Percentiles rank a stretch among this genome's conserved stretches.
These are phyloP conservation scores for Podotricha telesiphe DNA, from an alignment of 2,888 invertebrate genomes.

Conservation along the genomic window DNA sequence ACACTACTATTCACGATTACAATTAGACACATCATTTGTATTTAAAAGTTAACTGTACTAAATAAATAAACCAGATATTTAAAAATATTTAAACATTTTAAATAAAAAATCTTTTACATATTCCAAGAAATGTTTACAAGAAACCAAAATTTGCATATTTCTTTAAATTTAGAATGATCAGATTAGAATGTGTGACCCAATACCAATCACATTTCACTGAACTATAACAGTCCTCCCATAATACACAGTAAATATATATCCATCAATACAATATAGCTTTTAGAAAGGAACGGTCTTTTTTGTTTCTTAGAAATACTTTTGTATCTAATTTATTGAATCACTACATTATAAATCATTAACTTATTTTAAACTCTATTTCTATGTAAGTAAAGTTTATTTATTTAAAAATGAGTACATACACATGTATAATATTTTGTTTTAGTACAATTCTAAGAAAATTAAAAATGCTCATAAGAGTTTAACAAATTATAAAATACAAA, in stretches of 20 bases:
- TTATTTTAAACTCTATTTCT: neutral
- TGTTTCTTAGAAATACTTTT: constrained; percentile 23
- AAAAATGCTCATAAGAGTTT: constrained; percentile 8
- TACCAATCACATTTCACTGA: neutral
- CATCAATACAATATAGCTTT: constrained; percentile 1
- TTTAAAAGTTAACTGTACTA: too few species aligned
- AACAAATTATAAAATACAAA: constrained; percentile 7
- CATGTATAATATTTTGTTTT: constrained; percentile 6
- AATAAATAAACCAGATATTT: too few species aligned
- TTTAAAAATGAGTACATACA: neutral
- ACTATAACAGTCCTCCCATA: neutral
- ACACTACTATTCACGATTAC: too few species aligned
- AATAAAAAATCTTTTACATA: too few species aligned
- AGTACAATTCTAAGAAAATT: constrained; percentile 17
- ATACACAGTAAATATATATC: constrained; percentile 1
- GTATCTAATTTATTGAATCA: constrained; percentile 23
- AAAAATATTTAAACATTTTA: too few species aligned
- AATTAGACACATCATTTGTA: too few species aligned
- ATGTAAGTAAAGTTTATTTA: neutral
- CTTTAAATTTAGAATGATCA: neutral
- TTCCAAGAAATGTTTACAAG: too few species aligned
- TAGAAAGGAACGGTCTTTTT: constrained; percentile 18
- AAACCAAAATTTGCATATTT: too few species aligned
- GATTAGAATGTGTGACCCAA: constrained; percentile 3
- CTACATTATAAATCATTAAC: neutral